phyloP scores from a whole-genome alignment of 2,113 vertebrate genomes.

The Burhinus oedicnemus region DNA sequence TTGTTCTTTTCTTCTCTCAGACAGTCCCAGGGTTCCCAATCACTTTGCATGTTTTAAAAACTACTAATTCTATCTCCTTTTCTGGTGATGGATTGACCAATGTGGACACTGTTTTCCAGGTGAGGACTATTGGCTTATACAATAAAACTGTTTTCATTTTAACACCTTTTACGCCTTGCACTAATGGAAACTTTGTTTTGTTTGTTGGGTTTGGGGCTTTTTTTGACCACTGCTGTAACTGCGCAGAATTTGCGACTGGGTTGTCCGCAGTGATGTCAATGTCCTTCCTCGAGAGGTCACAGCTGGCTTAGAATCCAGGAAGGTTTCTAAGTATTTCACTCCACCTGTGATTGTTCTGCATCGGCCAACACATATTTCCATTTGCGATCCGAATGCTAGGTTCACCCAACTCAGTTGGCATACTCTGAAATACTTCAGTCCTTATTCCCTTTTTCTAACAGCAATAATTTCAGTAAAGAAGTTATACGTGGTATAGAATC shows the following conservation, averaged over 20 bases:
- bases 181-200: not conserved
- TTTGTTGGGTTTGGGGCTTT: not conserved
- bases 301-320: not conserved
- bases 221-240: not conserved
- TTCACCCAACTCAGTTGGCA: not conserved
- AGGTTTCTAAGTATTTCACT: not conserved
- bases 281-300: not conserved
- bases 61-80: not conserved
- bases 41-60: not conserved
- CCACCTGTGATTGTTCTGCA: not conserved
- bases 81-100: not conserved
- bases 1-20: not conserved
- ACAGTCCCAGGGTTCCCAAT: not conserved
- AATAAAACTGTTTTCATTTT: not conserved
- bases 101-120: not conserved
- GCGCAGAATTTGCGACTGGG: not conserved
- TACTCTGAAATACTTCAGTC: not conserved
- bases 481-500: not conserved
- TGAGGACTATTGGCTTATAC: not conserved
- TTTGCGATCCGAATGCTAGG: fast-evolving
- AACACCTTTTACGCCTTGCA: not conserved
- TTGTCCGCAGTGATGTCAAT: not conserved
- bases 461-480: not conserved
- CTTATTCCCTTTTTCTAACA: not conserved
- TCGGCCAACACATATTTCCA: not conserved